These are phyloP conservation scores for Novumbra hubbsi DNA, from an alignment of 2,797 vertebrate genomes.

Conservation along the genomic window DNA sequence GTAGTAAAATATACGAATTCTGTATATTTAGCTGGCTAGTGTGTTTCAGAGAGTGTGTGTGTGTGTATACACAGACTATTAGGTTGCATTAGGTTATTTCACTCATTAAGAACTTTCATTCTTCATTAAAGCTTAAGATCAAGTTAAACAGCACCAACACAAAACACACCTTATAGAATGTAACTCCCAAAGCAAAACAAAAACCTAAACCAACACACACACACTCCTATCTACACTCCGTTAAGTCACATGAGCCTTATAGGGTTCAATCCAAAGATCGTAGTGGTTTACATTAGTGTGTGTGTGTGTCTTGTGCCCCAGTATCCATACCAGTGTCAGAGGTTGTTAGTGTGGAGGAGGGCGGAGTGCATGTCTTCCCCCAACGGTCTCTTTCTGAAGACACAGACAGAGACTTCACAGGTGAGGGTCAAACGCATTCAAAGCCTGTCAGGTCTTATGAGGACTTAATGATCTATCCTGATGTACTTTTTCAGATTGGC, in stretches of 20 bases:
- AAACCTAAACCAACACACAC: background rate
- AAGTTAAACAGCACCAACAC: slow-evolving; percentile 58
- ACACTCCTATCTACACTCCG: background rate
- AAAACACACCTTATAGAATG: slow-evolving; percentile 36
- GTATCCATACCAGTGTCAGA: slow-evolving; percentile 74
- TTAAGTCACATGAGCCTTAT: background rate
- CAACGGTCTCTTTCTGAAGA: slow-evolving; percentile 65
- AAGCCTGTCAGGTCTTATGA: no score
- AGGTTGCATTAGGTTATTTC: background rate
- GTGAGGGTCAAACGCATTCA: slow-evolving; percentile 47
- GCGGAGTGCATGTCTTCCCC: slow-evolving; percentile 64
- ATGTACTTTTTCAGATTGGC: no score
- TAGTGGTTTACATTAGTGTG: background rate
- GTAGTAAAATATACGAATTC: background rate
- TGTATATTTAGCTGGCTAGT: background rate
- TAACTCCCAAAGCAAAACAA: slow-evolving; percentile 29
- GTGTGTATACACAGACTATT: background rate
- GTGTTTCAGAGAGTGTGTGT: background rate
- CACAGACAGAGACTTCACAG: slow-evolving; percentile 77
- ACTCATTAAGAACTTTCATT: background rate
- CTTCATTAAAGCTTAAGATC: slow-evolving; percentile 55
- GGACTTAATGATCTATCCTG: no score
- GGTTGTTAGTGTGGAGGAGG: slow-evolving; percentile 72
- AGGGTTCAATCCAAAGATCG: background rate
- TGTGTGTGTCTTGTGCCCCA: slow-evolving; percentile 34